Evolutionary conservation across 1,140 invertebrate genomes (phyloP), one percentile per base, ranked within the genome.

Genomic region (Brachionus calyciflorus): DNA sequence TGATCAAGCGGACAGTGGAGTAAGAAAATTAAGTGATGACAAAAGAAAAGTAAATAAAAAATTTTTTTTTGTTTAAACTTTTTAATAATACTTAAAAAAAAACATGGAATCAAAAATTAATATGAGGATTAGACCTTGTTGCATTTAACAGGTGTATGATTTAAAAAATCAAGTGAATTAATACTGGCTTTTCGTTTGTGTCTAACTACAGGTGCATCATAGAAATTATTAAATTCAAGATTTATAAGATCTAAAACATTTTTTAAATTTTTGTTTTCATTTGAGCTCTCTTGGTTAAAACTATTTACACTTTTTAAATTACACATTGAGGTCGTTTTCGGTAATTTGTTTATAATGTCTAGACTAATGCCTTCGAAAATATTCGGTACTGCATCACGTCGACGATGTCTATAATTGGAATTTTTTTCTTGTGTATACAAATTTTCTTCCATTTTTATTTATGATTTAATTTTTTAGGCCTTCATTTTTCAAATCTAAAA

Each of bases 1-100:
- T 7, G 84, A 85, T 55, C 79, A 80, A 17, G 60, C 69, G 3
- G 83, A 85, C 63, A 82, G 81, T 19, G 84, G 84, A 9, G 83
- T 84, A 12, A 76, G 84, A 65, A 44, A 80, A 41, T 77, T 85
- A 10, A 78, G 77, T 41, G 83, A 84, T 76, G 83, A 82, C 9
- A 82, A 82, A 55, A 78, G 83, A 77, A 82, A 65, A 65, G 60
- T 65, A 65, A 65, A 19, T 63, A 9, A 40, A 40, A 63, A 12
- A 37, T 63, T 63, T 63, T n/a, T n/a, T n/a, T n/a, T n/a, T n/a
- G n/a, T n/a, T n/a, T n/a, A n/a, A n/a, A n/a, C n/a, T n/a, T n/a
- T n/a, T n/a, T n/a, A n/a, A n/a, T n/a, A n/a, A n/a, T n/a, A 65
- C 44, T 65, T 24, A 41, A 37, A 1, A 17, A 65, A 44, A 44